phyloP scores from a whole-genome alignment of 2,797 vertebrate species.

The Pangasius mekongensis region DNA sequence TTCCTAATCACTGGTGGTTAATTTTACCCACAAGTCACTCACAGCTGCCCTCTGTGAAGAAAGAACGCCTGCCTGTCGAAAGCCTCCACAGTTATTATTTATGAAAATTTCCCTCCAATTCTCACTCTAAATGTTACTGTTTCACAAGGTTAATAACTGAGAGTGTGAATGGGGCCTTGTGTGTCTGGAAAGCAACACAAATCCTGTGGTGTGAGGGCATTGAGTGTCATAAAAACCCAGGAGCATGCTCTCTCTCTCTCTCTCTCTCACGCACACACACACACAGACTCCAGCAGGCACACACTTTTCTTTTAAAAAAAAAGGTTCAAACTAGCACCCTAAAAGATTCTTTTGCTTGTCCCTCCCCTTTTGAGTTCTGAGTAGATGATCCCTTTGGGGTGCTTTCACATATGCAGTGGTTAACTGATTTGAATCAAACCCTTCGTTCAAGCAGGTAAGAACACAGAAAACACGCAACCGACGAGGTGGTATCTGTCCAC shows the following conservation, averaged over 20 bases:
- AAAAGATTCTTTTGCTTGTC: not conserved
- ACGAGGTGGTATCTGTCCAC: not conserved
- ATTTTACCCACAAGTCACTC: constrained; percentile 60
- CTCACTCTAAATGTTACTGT: constrained; percentile 56
- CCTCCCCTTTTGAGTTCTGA: no score
- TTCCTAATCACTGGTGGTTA: constrained; percentile 58
- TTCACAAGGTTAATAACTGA: constrained; percentile 70
- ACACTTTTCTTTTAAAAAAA: not conserved
- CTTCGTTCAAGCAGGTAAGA: not conserved
- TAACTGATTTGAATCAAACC: not conserved
- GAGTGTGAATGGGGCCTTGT: constrained; percentile 68
- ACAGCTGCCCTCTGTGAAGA: constrained; percentile 53
- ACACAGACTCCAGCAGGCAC: constrained; percentile 16
- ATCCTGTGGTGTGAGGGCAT: constrained; percentile 27
- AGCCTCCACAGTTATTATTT: constrained; percentile 64
- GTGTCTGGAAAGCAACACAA: constrained; percentile 65
- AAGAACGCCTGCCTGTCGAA: constrained; percentile 17
- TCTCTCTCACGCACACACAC: constrained; percentile 38
- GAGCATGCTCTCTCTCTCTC: not conserved
- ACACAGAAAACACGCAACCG: not conserved
- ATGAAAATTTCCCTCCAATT: constrained; percentile 65
- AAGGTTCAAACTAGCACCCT: not conserved
- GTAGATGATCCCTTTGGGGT: not conserved
- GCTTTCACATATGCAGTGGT: not conserved
- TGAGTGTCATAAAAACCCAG: not conserved